Conservation (phyloP, 2,797 vertebrate species). For the Anableps anableps region DNA sequence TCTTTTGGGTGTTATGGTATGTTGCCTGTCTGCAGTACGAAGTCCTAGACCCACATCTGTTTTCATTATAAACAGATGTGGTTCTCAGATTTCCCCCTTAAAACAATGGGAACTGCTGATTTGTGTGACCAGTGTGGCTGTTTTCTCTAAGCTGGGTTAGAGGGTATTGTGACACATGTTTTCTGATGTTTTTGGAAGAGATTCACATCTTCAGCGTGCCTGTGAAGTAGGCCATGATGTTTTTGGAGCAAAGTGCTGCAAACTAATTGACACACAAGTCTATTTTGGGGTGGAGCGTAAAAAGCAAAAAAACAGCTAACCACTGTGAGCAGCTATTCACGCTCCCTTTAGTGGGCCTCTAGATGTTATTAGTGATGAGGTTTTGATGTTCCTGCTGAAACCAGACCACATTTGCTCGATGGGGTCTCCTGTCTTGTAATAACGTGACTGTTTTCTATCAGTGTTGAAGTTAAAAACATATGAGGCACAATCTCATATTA, state of each 20-base stretch:
- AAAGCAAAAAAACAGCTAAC: conserved; percentile 57
- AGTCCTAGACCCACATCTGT: conserved; percentile 42
- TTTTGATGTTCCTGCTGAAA: conserved; percentile 44
- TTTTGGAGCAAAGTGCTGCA: conserved; percentile 50
- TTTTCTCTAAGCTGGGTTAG: conserved; percentile 8
- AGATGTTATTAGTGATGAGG: conserved; percentile 61
- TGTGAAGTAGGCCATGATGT: conserved; percentile 59
- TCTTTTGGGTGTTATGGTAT: conserved; percentile 13
- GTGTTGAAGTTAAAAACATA: neutral
- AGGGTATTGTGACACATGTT: conserved; percentile 9
- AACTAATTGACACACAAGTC: conserved; percentile 72
- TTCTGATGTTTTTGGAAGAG: conserved; percentile 8
- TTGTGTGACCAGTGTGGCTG: conserved; percentile 8
- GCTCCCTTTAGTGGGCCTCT: conserved; percentile 68
- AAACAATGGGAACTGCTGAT: conserved; percentile 47
- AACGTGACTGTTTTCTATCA: conserved; percentile 17
- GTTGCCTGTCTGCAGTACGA: conserved; percentile 20
- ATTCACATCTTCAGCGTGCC: conserved; percentile 33
- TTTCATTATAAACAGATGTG: conserved; percentile 66
- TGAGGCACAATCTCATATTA: conserved; percentile 7
- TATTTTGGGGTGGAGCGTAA: conserved; percentile 56
- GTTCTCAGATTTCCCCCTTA: conserved; percentile 44
- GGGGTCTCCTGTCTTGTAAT: conserved; percentile 23
- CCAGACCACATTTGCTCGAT: conserved; percentile 64
- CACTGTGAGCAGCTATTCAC: conserved; percentile 64